phyloP scores from a whole-genome alignment of 1,140 invertebrate genomes.

The Drosophila lacteicornis region DNA sequence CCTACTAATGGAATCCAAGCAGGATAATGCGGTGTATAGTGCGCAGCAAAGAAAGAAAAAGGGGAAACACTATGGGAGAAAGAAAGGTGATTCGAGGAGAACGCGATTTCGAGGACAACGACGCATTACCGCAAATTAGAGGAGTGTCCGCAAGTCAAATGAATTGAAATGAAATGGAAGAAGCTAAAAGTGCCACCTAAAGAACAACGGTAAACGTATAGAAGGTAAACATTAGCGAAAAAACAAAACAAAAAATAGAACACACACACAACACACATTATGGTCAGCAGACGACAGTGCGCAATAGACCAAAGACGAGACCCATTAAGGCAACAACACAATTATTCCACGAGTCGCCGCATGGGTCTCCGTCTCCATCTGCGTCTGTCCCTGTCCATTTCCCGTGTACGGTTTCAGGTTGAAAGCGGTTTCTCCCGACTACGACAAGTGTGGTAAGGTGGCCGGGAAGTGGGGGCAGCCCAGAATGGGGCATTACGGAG shows the following conservation, averaged over 20 bases:
- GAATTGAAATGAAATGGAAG: conserved; percentile 50
- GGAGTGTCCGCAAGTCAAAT: conserved; percentile 53
- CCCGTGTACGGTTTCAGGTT: conserved; percentile 42
- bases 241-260: conserved; percentile 7
- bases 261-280: conserved; percentile 8
- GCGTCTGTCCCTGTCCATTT: conserved; percentile 4
- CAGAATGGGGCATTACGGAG: conserved; percentile 10
- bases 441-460: conserved; percentile 27
- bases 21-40: conserved; percentile 3
- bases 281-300: conserved; percentile 45
- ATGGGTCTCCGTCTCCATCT: conserved; percentile 6
- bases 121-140: conserved; percentile 58
- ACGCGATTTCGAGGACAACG: conserved; percentile 19
- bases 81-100: conserved; percentile 3
- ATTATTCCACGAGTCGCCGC: conserved; percentile 35
- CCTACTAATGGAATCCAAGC: conserved; percentile 7
- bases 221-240: conserved; percentile 30
- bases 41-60: background rate
- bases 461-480: no score
- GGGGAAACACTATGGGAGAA: background rate
- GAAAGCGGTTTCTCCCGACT: conserved; percentile 42
- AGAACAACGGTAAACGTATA: conserved; percentile 34
- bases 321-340: conserved; percentile 31
- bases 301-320: conserved; percentile 46
- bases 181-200: conserved; percentile 16